Evolutionary conservation across 35 echinoderm and acorn worm genomes (phyloP).

Genomic region (Apostichopus parvimensis): DNA sequence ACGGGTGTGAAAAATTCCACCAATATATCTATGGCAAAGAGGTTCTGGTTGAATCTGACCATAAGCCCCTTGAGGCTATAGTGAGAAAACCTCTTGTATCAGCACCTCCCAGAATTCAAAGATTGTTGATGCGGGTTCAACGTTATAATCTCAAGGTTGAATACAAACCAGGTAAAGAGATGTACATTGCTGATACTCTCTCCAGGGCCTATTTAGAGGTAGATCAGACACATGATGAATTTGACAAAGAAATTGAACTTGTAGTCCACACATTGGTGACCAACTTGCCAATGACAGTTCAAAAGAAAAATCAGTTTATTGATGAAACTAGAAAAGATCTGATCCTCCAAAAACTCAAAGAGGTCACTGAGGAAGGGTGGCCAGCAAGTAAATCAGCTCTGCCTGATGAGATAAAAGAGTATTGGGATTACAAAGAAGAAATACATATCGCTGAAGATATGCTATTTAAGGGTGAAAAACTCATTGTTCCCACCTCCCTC

Average conservation of each 20-base stretch:
- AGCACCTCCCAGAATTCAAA: no score
- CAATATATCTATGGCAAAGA: constrained; percentile 59
- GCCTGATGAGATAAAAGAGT: not conserved
- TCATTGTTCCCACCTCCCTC: no score
- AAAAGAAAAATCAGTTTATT: constrained; percentile 27
- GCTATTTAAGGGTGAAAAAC: no score
- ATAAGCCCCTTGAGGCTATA: constrained; percentile 59
- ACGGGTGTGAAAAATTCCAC: constrained; percentile 61
- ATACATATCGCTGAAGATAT: not conserved
- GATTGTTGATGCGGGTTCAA: no score
- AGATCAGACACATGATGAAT: no score
- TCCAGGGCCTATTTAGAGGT: no score
- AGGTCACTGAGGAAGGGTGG: constrained; percentile 47
- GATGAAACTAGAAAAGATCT: constrained; percentile 17
- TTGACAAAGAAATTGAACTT: constrained; percentile 12
- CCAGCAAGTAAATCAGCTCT: constrained; percentile 29
- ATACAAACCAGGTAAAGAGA: no score
- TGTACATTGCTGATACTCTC: no score
- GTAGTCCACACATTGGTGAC: not conserved
- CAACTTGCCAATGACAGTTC: not conserved
- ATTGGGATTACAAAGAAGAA: constrained; percentile 31
- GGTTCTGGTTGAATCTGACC: constrained; percentile 58
- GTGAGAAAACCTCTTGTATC: constrained; percentile 37
- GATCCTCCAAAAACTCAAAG: not conserved
- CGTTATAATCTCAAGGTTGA: no score